Percentiles rank a stretch among this genome's conserved stretches.
Conservation (phyloP, 2,888 invertebrate genomes). For the Sisyra nigra region DNA sequence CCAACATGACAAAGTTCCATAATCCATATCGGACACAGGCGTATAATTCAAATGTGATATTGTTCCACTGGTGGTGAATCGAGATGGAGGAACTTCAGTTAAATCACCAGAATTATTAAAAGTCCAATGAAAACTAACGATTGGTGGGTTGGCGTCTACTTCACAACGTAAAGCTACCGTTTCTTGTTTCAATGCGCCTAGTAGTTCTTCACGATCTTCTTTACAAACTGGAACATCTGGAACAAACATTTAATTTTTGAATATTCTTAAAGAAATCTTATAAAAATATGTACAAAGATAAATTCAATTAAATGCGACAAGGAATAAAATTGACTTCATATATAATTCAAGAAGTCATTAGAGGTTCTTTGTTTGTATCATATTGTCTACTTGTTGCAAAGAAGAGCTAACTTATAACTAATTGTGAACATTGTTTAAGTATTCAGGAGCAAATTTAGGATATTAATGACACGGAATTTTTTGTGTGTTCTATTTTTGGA, state of each 20-base stretch:
- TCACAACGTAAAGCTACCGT: slow-evolving; percentile 73
- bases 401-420: no score
- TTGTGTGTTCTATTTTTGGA: no score
- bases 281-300: no score
- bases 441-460: no score
- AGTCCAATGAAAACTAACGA: slow-evolving; percentile 78
- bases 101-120: slow-evolving; percentile 84
- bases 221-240: slow-evolving; percentile 63
- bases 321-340: no score
- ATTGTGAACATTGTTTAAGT: no score
- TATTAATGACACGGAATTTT: no score
- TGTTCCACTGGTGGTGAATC: slow-evolving; percentile 48
- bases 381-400: no score
- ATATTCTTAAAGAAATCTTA: no score
- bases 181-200: slow-evolving; percentile 78
- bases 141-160: slow-evolving; percentile 77
- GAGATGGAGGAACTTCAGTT: slow-evolving; percentile 54
- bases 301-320: no score
- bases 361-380: no score
- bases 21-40: slow-evolving; percentile 74
- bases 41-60: slow-evolving; percentile 68
- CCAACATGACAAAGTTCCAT: slow-evolving; percentile 78
- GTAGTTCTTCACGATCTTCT: slow-evolving; percentile 61
- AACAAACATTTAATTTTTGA: slow-evolving; percentile 13
- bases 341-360: no score